Evolutionary conservation across 2,113 vertebrate genomes (phyloP).

Genomic region (Amia ocellicauda): DNA sequence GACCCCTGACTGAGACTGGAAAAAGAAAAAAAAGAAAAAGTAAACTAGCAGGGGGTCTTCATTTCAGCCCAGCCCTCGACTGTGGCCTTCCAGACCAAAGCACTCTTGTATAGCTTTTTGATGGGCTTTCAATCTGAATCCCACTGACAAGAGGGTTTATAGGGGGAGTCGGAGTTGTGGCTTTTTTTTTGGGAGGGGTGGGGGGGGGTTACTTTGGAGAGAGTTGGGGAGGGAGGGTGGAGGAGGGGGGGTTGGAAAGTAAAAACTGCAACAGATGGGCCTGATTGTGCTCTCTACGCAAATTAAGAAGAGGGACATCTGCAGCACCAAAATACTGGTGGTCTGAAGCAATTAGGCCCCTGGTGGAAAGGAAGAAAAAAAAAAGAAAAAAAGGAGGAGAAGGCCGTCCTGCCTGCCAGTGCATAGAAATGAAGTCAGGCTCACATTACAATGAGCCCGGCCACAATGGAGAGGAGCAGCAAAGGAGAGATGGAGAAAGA

Average conservation of each 20-base stretch:
- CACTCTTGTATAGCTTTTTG: conserved; percentile 99
- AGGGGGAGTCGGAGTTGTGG: conserved; percentile 52
- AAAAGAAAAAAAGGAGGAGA: conserved; percentile 55
- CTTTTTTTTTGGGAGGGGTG: conserved; percentile 42
- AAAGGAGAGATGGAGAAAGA: conserved; percentile 62
- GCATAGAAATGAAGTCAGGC: conserved; percentile 80
- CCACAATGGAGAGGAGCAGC: conserved; percentile 86
- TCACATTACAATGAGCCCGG: conserved; percentile 92
- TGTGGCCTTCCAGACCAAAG: conserved; percentile 86
- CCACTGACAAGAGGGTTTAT: conserved; percentile 71
- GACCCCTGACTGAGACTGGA: conserved; percentile 52
- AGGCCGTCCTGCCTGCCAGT: conserved; percentile 81
- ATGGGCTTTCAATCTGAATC: conserved; percentile 97
- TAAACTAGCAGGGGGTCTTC: conserved; percentile 83
- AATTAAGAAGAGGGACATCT: conserved; percentile 96
- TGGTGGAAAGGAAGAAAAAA: conserved; percentile 43
- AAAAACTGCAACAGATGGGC: conserved; percentile 98
- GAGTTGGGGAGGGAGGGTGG: conserved; percentile 48
- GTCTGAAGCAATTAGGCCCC: conserved; percentile 91
- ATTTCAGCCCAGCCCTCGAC: conserved; percentile 75
- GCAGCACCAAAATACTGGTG: conserved; percentile 88
- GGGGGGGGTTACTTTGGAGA: conserved; percentile 40
- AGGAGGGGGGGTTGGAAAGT: conserved; percentile 56
- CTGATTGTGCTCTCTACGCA: conserved; percentile 94
- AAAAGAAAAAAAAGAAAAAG: conserved; percentile 48